These are phyloP conservation scores for Delphinus delphis DNA, from an alignment of 2,113 vertebrate genomes.

Conservation along the genomic window DNA sequence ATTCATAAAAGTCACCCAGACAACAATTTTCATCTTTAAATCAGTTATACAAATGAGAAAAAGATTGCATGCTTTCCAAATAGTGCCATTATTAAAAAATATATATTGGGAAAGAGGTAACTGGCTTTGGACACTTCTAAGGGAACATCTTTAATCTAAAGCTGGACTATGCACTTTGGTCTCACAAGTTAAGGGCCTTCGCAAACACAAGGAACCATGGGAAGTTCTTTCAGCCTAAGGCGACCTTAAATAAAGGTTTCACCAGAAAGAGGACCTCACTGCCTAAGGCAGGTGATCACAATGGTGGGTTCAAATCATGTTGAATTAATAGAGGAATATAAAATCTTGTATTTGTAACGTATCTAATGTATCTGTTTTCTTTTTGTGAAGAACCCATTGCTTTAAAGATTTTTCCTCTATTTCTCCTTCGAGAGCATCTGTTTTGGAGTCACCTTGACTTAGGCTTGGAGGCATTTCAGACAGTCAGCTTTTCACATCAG, in stretches of 20 bases:
- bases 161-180: neutral
- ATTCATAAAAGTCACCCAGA: neutral
- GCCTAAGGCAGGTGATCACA: neutral
- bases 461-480: neutral
- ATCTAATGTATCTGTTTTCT: neutral
- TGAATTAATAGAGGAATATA: neutral
- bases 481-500: neutral
- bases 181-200: neutral
- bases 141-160: neutral
- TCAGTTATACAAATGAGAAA: neutral
- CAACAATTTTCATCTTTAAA: neutral
- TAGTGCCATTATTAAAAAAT: neutral
- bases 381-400: neutral
- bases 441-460: too few species aligned
- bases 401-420: neutral
- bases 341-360: neutral
- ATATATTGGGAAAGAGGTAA: neutral
- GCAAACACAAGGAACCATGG: accelerated
- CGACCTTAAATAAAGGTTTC: neutral
- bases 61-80: neutral
- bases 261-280: neutral
- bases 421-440: neutral
- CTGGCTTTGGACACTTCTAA: neutral
- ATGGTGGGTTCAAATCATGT: accelerated
- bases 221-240: neutral